Evolutionary conservation across 2,888 invertebrate species (phyloP).

Genomic region (Dolichomitus sp.): DNA sequence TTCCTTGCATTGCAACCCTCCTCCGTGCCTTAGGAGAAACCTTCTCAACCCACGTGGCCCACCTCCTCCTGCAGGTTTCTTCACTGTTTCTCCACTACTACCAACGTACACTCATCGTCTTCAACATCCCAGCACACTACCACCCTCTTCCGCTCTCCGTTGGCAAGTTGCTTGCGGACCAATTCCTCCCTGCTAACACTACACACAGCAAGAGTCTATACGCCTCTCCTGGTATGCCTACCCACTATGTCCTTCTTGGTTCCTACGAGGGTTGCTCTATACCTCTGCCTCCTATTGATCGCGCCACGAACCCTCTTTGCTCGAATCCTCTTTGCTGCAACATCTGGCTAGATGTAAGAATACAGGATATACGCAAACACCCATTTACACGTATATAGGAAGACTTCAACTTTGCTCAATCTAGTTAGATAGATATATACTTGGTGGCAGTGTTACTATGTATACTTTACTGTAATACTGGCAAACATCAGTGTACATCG

Average conservation of each 20-base stretch:
- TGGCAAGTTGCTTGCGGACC: slow-evolving; percentile 79
- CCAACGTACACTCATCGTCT: slow-evolving; percentile 33
- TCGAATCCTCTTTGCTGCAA: slow-evolving; percentile 79
- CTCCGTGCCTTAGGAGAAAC: slow-evolving; percentile 13
- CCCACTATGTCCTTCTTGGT: slow-evolving; percentile 58
- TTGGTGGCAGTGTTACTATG: background rate
- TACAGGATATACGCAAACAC: slow-evolving; percentile 45
- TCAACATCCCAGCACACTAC: slow-evolving; percentile 32
- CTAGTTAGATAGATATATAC: slow-evolving; percentile 29
- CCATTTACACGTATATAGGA: slow-evolving; percentile 43
- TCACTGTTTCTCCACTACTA: slow-evolving; percentile 38
- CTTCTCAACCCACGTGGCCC: slow-evolving; percentile 37
- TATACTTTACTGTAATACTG: slow-evolving; percentile 36
- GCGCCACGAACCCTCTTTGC: slow-evolving; percentile 81
- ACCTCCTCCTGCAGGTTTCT: slow-evolving; percentile 34
- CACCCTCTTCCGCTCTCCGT: slow-evolving; percentile 65
- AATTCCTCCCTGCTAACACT: slow-evolving; percentile 80
- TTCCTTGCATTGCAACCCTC: slow-evolving; percentile 5
- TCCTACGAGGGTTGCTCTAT: slow-evolving; percentile 36
- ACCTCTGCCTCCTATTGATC: slow-evolving; percentile 82
- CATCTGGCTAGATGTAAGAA: slow-evolving; percentile 46
- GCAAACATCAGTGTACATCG: slow-evolving; percentile 40
- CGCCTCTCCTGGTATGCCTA: slow-evolving; percentile 73
- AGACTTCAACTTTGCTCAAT: slow-evolving; percentile 59
- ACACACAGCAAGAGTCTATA: slow-evolving; percentile 76